Percentiles rank a stretch among this genome's conserved stretches.
Evolutionary conservation across 2,888 invertebrate genomes (phyloP).

Genomic region (Ornithoptera alexandrae): DNA sequence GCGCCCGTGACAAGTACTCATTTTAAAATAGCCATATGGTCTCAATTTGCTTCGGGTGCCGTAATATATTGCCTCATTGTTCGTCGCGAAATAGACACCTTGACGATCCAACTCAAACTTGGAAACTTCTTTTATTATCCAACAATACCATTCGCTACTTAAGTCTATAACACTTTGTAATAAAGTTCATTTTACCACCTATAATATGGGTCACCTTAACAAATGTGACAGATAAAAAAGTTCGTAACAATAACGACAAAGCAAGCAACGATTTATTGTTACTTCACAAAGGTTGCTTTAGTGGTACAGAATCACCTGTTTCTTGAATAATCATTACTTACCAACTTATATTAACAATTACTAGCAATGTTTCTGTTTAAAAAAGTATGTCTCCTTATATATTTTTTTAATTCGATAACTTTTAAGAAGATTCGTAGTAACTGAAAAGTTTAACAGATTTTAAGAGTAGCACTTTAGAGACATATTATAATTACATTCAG

Average conservation of each 20-base stretch:
- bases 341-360: no score
- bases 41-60: conserved; percentile 23
- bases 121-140: conserved; percentile 14
- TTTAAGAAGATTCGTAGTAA: no score
- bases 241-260: not conserved
- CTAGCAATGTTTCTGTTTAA: no score
- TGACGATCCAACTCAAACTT: conserved; percentile 21
- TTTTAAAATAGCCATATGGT: conserved; percentile 7
- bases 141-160: not conserved
- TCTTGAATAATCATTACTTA: not conserved
- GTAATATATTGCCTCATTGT: conserved; percentile 25
- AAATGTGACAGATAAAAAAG: not conserved
- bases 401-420: no score
- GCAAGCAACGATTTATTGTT: not conserved
- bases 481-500: no score
- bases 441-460: no score
- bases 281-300: not conserved
- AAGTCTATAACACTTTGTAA: not conserved
- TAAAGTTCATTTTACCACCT: conserved; percentile 4
- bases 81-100: conserved; percentile 22
- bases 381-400: no score
- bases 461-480: no score
- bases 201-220: not conserved
- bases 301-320: not conserved
- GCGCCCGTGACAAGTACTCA: not conserved